Base-by-base conservation (phyloP, 2,797 vertebrate genomes). In the Borostomias antarcticus region DNA sequence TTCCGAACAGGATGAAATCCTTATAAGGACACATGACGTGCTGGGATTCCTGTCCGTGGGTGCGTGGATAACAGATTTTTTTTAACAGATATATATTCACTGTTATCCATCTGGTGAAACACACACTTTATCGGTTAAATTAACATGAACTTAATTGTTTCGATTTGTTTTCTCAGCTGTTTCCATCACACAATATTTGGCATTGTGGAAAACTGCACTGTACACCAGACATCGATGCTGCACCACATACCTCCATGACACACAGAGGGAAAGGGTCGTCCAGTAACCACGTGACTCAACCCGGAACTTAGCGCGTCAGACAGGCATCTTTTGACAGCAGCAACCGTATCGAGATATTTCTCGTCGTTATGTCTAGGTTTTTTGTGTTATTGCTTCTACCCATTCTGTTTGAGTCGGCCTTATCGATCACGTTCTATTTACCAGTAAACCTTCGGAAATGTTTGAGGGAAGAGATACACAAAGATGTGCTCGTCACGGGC, bases 1-100 rank as follows among this genome's bases (percentile, higher is more conserved):
- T 73, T 79, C 65, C 81, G 29, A 59, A 91, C 89, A 93, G 93
- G 92, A 93, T 93, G 89, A 86, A 86, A 88, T 64, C 93, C 93
- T 92, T 92, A 93, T 93, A 91, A 93, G 93, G 93, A 90, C 84
- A 94, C 88, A n/a, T 87, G 93, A 93, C 93, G 94, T 94, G 90
- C 90, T 85, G 90, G 92, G 92, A 91, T 94, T 90, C 92, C 93
- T 93, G 73, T 63, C 65, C 37, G 11, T 45, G 40, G 15, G n/a
- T 17, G 40, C 15, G 13, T 15, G 15, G 13, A 45, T 15, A 5
- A 45, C 1, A 37, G 13, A 37, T 2, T 11, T 2, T 37, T 37
- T 43, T 43, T 5, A 15, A 17, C 4, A n/a, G 17, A 45, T 15
- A 45, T 45, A 3, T 45, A n/a, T n/a, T n/a, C n/a, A n/a, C n/a